phyloP scores from a whole-genome alignment of 2,113 vertebrate species.

The Microcebus murinus region DNA sequence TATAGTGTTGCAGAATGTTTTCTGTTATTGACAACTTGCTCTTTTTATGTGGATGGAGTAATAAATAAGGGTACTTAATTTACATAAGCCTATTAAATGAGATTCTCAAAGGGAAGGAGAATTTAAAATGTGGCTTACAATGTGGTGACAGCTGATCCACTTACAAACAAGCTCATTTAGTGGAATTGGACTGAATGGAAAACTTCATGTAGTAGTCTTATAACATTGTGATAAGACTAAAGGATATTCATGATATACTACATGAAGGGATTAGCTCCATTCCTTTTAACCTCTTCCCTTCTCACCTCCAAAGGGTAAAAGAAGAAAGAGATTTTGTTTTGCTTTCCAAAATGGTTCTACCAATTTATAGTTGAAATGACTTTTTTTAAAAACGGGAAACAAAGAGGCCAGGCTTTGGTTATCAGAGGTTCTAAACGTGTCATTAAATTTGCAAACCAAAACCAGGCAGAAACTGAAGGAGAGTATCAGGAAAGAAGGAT shows the following conservation, averaged over 20 bases:
- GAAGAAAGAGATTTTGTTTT: background rate
- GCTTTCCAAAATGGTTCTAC: background rate
- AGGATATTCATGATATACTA: background rate
- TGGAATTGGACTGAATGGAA: conserved; percentile 49
- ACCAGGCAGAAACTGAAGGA: too few relatives aligned
- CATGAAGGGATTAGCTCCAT: background rate
- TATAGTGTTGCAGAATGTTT: conserved; percentile 45
- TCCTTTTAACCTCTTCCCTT: background rate
- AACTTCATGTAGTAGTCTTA: background rate
- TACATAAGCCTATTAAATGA: conserved; percentile 79
- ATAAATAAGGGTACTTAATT: conserved; percentile 81
- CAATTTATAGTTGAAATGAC: conserved; percentile 1
- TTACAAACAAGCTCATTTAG: conserved; percentile 66
- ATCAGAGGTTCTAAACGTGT: background rate
- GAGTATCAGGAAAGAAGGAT: too few relatives aligned
- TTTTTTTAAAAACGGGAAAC: conserved; percentile 8
- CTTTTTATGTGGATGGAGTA: conserved; percentile 73
- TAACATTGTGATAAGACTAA: background rate
- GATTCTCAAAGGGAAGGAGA: conserved; percentile 72
- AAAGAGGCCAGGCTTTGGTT: background rate
- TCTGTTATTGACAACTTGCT: conserved; percentile 66
- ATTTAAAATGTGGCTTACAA: conserved; percentile 71
- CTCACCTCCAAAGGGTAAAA: background rate
- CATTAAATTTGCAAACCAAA: background rate
- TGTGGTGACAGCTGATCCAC: conserved; percentile 70